Evolutionary conservation across 2,888 invertebrate species (phyloP), one percentile per base, ranked within the genome.

Genomic region (Liopterus haemorrhoidalis): DNA sequence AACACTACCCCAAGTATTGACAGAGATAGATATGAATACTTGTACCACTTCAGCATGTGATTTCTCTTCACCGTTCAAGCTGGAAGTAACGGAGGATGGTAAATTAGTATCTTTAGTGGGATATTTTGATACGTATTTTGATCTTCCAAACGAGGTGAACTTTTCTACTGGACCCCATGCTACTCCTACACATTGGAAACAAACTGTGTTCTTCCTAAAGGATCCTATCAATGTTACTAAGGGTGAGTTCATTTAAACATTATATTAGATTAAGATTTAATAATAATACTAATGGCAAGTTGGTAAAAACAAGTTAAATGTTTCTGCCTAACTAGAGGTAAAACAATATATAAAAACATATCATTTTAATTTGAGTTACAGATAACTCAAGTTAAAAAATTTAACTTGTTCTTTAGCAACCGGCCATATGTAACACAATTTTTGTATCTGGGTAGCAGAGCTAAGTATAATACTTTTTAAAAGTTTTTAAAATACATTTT

Each of bases 151-250:
- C 53, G 68, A 74, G 9, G 73, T 88, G 4, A 68, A 72, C 3
- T 81, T 94, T 57, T 82, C 85, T 38, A 94, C 94, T 1, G 82
- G 87, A 1, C 93, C 94, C 2, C 70, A 75, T 25, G 69, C 73
- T 1, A 72, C 76, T 0, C 72, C 79, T 15, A 95, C 95, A 0
- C 95, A 95, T 71, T 95, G 95, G 95, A 91, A 93, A 62, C 95
- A 95, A 66, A 92, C 92, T 1, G 76, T 92, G 1, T 91, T 94
- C 65, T 85, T 87, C 59, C 72, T 95, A 9, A 82, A 79, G 50
- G 76, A 85, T 53, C 80, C 85, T 21, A 74, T 85, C 33, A 65
- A 74, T 35, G 79, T 91, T 0, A 79, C 79, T 51, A 69, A 78
- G 67, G 89, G 85, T 66, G 59, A 28, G 9, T 8, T 11, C 8